A percentile compares a stretch with the other conserved stretches of the same genome.
Evolutionary conservation across 2,113 vertebrate species (phyloP).

Genomic region (Neotragus moschatus): DNA sequence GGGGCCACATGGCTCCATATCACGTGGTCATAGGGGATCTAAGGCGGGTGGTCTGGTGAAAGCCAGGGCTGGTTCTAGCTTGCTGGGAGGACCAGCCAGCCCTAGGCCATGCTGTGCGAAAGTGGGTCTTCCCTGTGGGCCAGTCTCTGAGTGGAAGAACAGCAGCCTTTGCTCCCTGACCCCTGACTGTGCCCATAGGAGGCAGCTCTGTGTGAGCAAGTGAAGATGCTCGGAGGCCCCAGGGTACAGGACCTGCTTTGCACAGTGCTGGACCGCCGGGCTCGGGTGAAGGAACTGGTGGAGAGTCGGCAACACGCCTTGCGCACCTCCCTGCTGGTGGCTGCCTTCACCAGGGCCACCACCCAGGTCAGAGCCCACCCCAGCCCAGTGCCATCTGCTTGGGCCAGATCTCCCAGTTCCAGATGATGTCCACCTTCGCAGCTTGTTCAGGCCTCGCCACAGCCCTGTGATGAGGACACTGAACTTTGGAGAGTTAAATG

Average conservation of each 20-base stretch:
- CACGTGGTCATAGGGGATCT: not conserved
- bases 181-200: conserved; percentile 74
- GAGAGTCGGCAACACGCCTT: conserved; percentile 81
- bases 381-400: not conserved
- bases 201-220: conserved; percentile 83
- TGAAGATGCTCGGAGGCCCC: conserved; percentile 69
- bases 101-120: not conserved
- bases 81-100: not conserved
- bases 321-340: conserved; percentile 79
- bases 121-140: not conserved
- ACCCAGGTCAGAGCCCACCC: conserved; percentile 81
- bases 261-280: conserved; percentile 72
- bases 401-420: too few relatives aligned
- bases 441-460: not conserved
- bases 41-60: not conserved
- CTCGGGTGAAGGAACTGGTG: conserved; percentile 82
- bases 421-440: not conserved
- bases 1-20: not conserved
- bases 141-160: not conserved
- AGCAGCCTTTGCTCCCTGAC: too few relatives aligned
- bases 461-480: not conserved
- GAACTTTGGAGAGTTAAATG: not conserved
- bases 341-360: conserved; percentile 82
- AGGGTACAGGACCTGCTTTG: conserved; percentile 77
- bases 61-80: not conserved